Base-by-base conservation (phyloP, 2,888 invertebrate species). In the Idaea aversata region DNA sequence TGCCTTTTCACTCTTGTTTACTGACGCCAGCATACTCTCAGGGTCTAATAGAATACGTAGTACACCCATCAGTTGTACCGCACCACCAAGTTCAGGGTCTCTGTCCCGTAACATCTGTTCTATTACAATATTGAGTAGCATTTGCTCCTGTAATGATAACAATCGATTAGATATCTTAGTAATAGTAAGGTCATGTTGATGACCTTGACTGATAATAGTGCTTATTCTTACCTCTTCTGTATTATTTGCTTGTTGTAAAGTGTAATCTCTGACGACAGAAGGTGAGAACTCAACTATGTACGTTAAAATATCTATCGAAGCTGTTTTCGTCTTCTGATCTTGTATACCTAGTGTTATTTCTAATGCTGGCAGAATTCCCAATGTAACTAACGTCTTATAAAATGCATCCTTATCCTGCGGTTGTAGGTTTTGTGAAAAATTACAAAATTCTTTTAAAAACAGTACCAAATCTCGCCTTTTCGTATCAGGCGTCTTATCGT, bases 261-360 rank as follows among this genome's bases (percentile, higher is more conserved):
- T 98, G 87, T 98, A 99, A 85, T 99, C 99, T 78, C 99, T 95
- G 64, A 99, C 98, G 84, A 99, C 97, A 77, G 98, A 97, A 71
- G 99, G 98, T 80, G 98, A 99, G 93, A 97, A 99, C 90, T 99
- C 99, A 72, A 99, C 99, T 86, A 99, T 98, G 83, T 98, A 98
- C 64, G 98, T 98, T 79, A 99, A 95, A 87, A 99, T 98, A 88
- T 99, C 99, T 86, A 99, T 98, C 83, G 99, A 98, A 75, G 99
- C 98, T 81, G 97, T 96, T 94, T 99, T 99, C 65, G 99, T 99
- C 88, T 96, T 96, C 81, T 96, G 95, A 93, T 99, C 99, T 85
- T 98, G 97, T 94, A 97, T 96, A 74, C 97, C 95, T 78, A 98
- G 93, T 36, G 98, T 98, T 78, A 98, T 97, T 93, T 98, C 98